Evolutionary conservation across 2,113 vertebrate genomes (phyloP), one percentile per base, ranked within the genome.

Genomic region (Acanthochromis polyacanthus): DNA sequence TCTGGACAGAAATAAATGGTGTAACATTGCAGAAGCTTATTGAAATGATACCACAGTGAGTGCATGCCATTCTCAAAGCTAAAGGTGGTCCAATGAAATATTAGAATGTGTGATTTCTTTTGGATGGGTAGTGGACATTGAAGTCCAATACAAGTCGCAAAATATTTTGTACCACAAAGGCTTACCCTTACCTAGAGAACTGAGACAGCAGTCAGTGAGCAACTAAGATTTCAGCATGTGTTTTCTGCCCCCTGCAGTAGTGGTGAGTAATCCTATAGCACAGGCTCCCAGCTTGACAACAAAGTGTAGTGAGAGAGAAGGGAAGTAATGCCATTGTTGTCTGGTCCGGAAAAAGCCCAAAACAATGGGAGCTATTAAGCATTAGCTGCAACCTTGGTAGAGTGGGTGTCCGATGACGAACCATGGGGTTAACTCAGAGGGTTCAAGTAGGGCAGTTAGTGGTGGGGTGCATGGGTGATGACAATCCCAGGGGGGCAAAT

Each of bases 321-420:
- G 73, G 71, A 88, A 89, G 70, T 57, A 67, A 45, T 5, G 48
- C 57, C 64, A 86, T 90, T 80, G 76, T 78, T 80, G 64, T 81
- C 79, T 59, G 43, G 36, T 40, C 36, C 20, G 4, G 55, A 81
- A 84, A 80, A 69, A 10, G 20, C 23, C 0, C 80, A 73, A 80
- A 52, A 90, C 79, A 85, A 83, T 76, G 45, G 32, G 32, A 40
- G 53, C 36, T 43, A 67, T 87, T 77, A 63, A 53, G 59, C 23
- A 20, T 50, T 57, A 1, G 67, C 59, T 60, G 30, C 28, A 28
- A 67, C 52, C 71, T 40, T n/a, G 30, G 78, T 20, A 0, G 28
- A 75, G 48, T 10, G 55, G 28, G 50, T 74, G 46, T 80, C 69
- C 1, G 0, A 62, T 81, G 67, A 78, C 79, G 57, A 62, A 53